Conservation (phyloP, 37 sponge, comb jelly and placozoan genomes). For the Axinella damicornis region DNA sequence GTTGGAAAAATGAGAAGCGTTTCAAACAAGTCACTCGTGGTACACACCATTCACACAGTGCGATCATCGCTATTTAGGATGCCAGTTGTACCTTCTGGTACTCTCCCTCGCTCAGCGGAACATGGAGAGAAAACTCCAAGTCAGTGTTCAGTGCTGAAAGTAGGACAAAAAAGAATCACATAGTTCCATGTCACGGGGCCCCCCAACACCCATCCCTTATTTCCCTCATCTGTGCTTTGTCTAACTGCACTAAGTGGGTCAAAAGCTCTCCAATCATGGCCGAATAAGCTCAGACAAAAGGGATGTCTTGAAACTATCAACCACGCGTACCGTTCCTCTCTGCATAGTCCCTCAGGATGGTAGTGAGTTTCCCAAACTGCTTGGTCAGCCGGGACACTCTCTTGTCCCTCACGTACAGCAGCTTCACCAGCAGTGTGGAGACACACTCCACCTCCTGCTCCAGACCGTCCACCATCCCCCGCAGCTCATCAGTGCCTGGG, state of each 20-base stretch:
- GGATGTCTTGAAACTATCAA: too few species aligned
- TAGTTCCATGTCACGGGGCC: too few species aligned
- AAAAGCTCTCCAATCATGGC: too few species aligned
- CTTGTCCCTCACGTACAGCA: constrained; percentile 49
- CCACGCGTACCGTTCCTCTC: constrained; percentile 41
- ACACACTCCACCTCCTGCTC: constrained; percentile 17
- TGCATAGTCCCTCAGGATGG: constrained; percentile 47
- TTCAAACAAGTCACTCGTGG: too few species aligned
- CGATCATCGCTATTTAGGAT: too few species aligned
- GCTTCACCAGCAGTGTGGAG: constrained; percentile 22
- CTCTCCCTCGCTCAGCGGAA: background rate
- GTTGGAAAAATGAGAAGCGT: too few species aligned
- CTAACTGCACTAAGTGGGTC: too few species aligned
- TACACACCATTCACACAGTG: too few species aligned
- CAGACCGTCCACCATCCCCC: constrained; percentile 5
- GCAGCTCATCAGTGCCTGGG: constrained; percentile 4
- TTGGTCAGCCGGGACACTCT: background rate
- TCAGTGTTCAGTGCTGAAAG: constrained; percentile 3
- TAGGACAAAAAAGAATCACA: too few species aligned
- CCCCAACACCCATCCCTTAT: too few species aligned
- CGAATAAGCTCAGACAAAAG: too few species aligned
- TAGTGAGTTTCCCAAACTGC: constrained; percentile 36
- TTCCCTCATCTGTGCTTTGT: too few species aligned
- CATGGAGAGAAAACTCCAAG: background rate
- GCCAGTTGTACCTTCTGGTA: background rate